A percentile compares a stretch with the other conserved stretches of the same genome.
Conservation (phyloP, 2,113 vertebrate species). For the Cyanocitta stelleri region DNA sequence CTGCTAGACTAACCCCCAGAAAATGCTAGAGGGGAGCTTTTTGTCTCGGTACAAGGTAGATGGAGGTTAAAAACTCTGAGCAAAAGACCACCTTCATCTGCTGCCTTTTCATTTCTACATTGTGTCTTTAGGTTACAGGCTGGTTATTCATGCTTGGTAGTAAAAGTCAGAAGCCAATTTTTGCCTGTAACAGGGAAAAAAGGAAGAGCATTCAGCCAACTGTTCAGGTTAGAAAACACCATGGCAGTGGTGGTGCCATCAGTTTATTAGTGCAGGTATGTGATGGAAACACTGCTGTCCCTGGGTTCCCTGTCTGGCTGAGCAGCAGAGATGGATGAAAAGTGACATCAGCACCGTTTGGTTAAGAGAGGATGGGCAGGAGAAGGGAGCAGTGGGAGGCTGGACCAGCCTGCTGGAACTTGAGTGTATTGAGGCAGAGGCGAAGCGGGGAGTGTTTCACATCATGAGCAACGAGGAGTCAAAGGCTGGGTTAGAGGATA, state of each 20-base stretch:
- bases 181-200: not conserved
- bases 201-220: not conserved
- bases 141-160: not conserved
- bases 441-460: not conserved
- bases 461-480: not conserved
- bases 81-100: not conserved
- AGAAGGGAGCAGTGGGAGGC: not conserved
- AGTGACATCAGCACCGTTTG: not conserved
- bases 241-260: fast-evolving
- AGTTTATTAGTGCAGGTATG: not conserved
- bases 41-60: not conserved
- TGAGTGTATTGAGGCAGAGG: not conserved
- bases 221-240: not conserved
- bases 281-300: not conserved
- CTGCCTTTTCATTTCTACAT: not conserved
- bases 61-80: not conserved
- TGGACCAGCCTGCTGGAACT: not conserved
- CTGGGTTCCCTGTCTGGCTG: not conserved
- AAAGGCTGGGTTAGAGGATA: not conserved
- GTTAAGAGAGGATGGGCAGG: not conserved
- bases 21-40: not conserved
- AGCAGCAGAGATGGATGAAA: not conserved
- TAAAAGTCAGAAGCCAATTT: not conserved
- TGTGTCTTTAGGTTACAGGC: not conserved
- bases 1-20: not conserved